These are phyloP conservation scores for Lucinisca nassula DNA, from an alignment of 2,888 invertebrate genomes.

Conservation along the genomic window DNA sequence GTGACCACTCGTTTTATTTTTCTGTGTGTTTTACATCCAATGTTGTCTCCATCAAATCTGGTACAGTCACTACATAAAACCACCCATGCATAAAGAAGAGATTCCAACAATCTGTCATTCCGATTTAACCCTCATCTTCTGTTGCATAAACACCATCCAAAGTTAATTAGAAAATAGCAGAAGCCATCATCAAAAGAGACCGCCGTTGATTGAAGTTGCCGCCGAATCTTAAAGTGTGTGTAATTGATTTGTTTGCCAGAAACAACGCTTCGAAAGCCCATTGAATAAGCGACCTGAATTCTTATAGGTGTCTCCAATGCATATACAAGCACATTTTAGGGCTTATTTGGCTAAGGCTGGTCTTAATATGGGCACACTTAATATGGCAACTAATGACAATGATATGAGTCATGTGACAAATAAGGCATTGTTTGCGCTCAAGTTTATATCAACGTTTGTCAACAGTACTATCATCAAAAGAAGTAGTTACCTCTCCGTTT, in stretches of 20 bases:
- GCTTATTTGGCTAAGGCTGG: not conserved
- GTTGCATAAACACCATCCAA: conserved; percentile 68
- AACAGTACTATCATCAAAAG: not conserved
- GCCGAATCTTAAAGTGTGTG: conserved; percentile 60
- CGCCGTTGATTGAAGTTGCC: conserved; percentile 55
- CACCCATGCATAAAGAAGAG: not conserved
- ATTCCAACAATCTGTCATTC: not conserved
- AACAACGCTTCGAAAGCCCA: conserved; percentile 41
- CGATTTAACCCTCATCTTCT: not conserved
- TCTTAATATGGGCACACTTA: not conserved
- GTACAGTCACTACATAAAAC: not conserved
- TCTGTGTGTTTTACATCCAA: too few relatives aligned
- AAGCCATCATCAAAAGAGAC: conserved; percentile 62
- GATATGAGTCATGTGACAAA: not conserved
- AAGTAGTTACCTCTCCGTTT: too few relatives aligned
- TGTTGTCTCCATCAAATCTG: too few relatives aligned
- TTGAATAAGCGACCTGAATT: conserved; percentile 36
- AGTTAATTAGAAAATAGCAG: conserved; percentile 66
- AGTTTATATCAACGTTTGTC: not conserved
- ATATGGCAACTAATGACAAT: not conserved
- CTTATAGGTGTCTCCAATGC: conserved; percentile 24
- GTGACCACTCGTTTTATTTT: too few relatives aligned
- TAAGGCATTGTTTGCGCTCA: not conserved
- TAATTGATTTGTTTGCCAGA: conserved; percentile 59
- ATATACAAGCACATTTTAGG: conserved; percentile 52